A percentile compares a stretch with the other conserved stretches of the same genome.
These are phyloP conservation scores for Morus bassanus DNA, from an alignment of 2,797 vertebrate species.

Conservation along the genomic window DNA sequence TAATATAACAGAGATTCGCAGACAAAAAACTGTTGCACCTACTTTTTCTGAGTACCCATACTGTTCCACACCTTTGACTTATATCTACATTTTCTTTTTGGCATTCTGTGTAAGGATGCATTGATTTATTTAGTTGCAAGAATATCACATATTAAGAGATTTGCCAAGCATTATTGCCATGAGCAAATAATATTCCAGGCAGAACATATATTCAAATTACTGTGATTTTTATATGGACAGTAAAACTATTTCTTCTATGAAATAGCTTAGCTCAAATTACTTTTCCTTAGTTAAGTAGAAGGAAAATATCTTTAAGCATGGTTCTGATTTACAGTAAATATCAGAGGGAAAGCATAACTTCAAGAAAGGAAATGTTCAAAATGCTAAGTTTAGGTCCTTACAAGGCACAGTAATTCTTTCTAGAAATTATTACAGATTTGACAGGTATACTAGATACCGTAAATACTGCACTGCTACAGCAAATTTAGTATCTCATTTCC, in stretches of 20 bases:
- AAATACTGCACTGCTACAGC: background rate
- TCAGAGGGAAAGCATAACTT: background rate
- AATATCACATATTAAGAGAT: background rate
- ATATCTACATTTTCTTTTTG: background rate
- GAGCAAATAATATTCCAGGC: background rate
- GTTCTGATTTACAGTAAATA: background rate
- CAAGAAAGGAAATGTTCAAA: background rate
- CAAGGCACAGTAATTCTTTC: background rate
- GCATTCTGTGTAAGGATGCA: background rate
- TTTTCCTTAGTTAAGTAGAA: background rate
- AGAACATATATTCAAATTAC: conserved; percentile 21
- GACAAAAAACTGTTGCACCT: background rate
- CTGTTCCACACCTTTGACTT: background rate
- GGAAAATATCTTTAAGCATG: background rate
- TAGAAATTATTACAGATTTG: background rate
- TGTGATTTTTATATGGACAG: background rate
- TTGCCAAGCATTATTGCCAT: background rate
- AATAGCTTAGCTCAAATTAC: background rate
- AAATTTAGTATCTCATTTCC: background rate
- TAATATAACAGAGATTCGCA: background rate
- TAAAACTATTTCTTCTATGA: background rate
- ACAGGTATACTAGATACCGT: background rate
- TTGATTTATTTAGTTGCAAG: background rate
- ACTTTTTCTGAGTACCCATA: background rate
- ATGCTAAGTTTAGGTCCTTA: background rate